Base-by-base conservation (phyloP, 1,140 invertebrate species). In the Sitobion miscanthi region DNA sequence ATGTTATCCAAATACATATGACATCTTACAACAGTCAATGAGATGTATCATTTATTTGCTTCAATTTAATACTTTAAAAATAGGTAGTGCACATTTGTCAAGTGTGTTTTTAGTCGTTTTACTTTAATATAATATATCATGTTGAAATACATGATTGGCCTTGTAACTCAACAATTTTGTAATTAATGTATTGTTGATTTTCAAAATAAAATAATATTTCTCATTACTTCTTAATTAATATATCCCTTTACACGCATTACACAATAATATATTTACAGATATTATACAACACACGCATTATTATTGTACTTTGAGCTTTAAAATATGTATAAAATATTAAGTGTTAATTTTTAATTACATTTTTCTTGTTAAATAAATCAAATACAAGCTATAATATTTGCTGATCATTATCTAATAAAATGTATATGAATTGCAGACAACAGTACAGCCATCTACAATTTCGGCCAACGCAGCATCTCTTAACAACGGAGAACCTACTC, bases 401-500 rank as follows among this genome's bases (percentile, higher is more conserved):
- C 4, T 30, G 38, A 23, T 45, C 3, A 23, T 42, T 42, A 20
- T 86, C 38, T 47, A 86, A 86, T 86, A 25, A 86, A 42, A 47
- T 77, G 14, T 77, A 5, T 86, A n/a, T 35, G 7, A 25, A 25
- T 89, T 89, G 9, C 49, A 89, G 88, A 38, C 49, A 42, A 42
- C 35, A n/a, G 54, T 45, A 90, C 91, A 47, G 62, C 57, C 91
- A n/a, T 77, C 77, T 7, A n/a, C 91, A 23, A 14, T 11, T 47
- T 47, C 77, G n/a, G n/a, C 17, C 35, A 93, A 85, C n/a, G 35
- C 91, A 20, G 25, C 47, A 35, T 52, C 82, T 25, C 35, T 93
- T 8, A 93, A 86, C 35, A 93, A 93, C 47, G 91, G 82, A 21
- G 91, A 93, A 86, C 45, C 57, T 38, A 86, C 0, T 57, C 91